phyloP scores from a whole-genome alignment of 2,797 vertebrate genomes.

The Neosilurus hyrtlii region DNA sequence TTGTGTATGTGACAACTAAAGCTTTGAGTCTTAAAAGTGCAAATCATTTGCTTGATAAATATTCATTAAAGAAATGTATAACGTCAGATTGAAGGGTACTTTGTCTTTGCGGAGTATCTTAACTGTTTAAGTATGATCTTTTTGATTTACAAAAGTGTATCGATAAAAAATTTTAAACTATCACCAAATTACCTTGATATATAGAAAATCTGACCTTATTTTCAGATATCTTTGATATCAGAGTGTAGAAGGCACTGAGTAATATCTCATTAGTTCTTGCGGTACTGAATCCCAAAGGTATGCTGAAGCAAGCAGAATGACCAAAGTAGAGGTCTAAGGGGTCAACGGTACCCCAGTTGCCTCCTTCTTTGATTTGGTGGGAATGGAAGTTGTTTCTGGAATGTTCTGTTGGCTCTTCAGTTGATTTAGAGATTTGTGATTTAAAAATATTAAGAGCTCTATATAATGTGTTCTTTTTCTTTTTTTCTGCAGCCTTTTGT shows the following conservation, averaged over 20 bases:
- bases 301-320: constrained; percentile 1
- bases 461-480: not conserved
- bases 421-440: not conserved
- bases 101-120: no score
- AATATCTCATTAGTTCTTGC: not conserved
- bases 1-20: not conserved
- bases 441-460: not conserved
- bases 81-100: no score
- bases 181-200: not conserved
- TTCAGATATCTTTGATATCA: not conserved
- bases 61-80: not conserved
- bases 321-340: constrained; percentile 1
- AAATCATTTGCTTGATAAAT: not conserved
- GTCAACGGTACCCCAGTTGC: not conserved
- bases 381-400: constrained; percentile 20
- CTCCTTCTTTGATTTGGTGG: constrained; percentile 4
- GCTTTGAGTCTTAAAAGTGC: not conserved
- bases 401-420: constrained; percentile 16
- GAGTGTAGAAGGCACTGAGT: not conserved
- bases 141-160: no score
- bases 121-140: no score
- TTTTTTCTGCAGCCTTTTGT: no score
- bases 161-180: not conserved
- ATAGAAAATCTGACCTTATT: not conserved
- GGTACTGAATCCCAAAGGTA: not conserved